A percentile compares a stretch with the other conserved stretches of the same genome.
These are phyloP conservation scores for Thrips palmi DNA, from an alignment of 1,140 invertebrate species.

Conservation along the genomic window DNA sequence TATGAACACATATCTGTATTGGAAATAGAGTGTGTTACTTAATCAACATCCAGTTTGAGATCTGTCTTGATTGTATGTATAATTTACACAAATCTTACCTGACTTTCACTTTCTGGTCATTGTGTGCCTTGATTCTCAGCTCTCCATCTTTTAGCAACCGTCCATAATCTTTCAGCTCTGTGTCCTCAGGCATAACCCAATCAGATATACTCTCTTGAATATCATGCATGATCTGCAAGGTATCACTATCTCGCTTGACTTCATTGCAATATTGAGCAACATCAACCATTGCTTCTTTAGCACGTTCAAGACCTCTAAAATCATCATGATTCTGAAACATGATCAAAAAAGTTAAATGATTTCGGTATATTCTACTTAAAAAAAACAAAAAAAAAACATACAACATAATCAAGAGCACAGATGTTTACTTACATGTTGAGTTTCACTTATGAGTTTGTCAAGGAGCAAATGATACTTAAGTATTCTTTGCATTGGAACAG, in stretches of 20 bases:
- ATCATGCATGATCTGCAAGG: conserved; percentile 74
- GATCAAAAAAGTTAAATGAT: conserved; percentile 11
- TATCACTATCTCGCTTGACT: conserved; percentile 92
- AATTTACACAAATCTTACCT: conserved; percentile 23
- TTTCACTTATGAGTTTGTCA: conserved; percentile 83
- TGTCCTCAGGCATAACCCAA: conserved; percentile 59
- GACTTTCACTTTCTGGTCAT: conserved; percentile 65
- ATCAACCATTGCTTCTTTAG: conserved; percentile 93
- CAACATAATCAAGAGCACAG: too few relatives aligned
- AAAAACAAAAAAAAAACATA: neutral
- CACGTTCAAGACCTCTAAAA: conserved; percentile 57
- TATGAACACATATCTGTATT: conserved; percentile 75
- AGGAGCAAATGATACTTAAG: conserved; percentile 91
- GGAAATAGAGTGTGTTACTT: conserved; percentile 12
- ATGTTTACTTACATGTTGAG: conserved; percentile 42
- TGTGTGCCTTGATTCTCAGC: conserved; percentile 77
- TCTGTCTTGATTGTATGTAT: conserved; percentile 3
- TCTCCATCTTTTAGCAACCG: conserved; percentile 82
- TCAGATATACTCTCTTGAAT: conserved; percentile 71
- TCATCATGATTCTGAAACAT: conserved; percentile 55
- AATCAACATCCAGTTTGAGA: conserved; percentile 1
- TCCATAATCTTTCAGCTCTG: conserved; percentile 72
- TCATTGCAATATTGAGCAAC: conserved; percentile 95
- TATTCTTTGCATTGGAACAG: conserved; percentile 94
- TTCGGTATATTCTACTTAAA: conserved; percentile 1